Evolutionary conservation across 2,797 vertebrate species (phyloP).

Genomic region (Parotocinclus haroldoi): DNA sequence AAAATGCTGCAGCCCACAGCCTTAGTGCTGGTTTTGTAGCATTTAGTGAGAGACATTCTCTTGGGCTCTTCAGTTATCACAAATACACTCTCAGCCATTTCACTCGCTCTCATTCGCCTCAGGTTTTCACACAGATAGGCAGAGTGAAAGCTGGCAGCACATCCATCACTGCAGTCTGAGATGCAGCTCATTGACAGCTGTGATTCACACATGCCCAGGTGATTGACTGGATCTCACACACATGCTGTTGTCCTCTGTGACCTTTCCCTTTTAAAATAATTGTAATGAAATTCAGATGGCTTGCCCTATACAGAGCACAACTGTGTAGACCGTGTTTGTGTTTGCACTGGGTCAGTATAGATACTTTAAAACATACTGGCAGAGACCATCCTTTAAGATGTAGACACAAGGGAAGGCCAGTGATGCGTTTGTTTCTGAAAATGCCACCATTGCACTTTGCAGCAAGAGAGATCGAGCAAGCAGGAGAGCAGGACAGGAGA

Average conservation of each 20-base stretch:
- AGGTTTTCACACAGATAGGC: conserved; percentile 25
- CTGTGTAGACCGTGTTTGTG: conserved; percentile 11
- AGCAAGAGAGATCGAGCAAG: background rate
- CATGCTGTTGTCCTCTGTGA: conserved; percentile 39
- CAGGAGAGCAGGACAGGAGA: conserved; percentile 11
- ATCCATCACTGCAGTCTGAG: conserved; percentile 50
- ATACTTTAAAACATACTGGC: conserved; percentile 1
- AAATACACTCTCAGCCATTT: background rate
- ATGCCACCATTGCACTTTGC: too few relatives aligned
- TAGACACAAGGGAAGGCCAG: too few relatives aligned
- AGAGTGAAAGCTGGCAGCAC: conserved; percentile 29
- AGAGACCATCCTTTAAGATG: conserved; percentile 12
- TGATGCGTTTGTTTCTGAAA: too few relatives aligned
- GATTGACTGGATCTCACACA: conserved; percentile 40
- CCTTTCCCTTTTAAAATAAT: conserved; percentile 47
- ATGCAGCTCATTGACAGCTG: conserved; percentile 38
- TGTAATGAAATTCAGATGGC: conserved; percentile 43
- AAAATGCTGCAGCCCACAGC: too few relatives aligned
- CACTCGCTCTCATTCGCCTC: background rate
- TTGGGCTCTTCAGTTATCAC: too few relatives aligned
- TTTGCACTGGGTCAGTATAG: too few relatives aligned
- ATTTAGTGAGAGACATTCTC: background rate
- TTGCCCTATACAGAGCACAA: conserved; percentile 17
- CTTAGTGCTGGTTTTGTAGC: too few relatives aligned
- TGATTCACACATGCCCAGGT: conserved; percentile 49